Base-by-base conservation (phyloP, 2,797 vertebrate species). In the Neopelma chrysocephalum region DNA sequence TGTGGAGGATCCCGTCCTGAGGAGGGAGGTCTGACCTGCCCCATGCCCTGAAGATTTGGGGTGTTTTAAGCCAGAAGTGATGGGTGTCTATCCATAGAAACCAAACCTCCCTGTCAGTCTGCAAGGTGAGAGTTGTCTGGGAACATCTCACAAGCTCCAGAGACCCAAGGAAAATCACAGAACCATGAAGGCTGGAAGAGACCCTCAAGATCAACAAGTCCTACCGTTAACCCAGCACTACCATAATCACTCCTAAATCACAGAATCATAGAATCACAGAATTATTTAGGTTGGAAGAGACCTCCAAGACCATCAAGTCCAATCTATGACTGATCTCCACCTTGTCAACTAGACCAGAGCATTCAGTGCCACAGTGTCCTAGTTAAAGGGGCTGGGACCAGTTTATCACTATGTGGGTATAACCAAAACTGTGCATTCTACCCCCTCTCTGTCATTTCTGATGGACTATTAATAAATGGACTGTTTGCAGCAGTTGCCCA, bases 1-100 rank as follows among this genome's bases (percentile, higher is more conserved):
- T 0, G 11, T 1, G 5, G 4, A 7, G 56, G 7, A 7, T 62
- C 3, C 19, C 2, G 0, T 1, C 19, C 16, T 11, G 47, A 11
- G n/a, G n/a, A 5, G 1, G 23, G 56, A 2, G 9, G 29, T 3
- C 40, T 27, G 32, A 20, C 6, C 77, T 40, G 58, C 38, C 25
- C 48, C 8, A 0, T 21, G 21, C 4, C 51, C 64, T 19, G 47
- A 23, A 12, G 15, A 4, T 16, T 9, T 7, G n/a, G 43, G 42
- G 54, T 22, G 15, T 9, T 76, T 65, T 16, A 51, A 84, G 60
- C 1, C 43, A 43, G 43, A 47, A 53, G 27, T 1, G 11, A 16
- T 7, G 54, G 32, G 4, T 87, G 42, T 22, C 16, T 32, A 5
- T 17, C 20, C 65, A 1, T 0, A 6, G 23, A 40, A 54, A 87